These are phyloP conservation scores for Salticus scenicus DNA, from an alignment of 2,888 invertebrate genomes.

Conservation along the genomic window DNA sequence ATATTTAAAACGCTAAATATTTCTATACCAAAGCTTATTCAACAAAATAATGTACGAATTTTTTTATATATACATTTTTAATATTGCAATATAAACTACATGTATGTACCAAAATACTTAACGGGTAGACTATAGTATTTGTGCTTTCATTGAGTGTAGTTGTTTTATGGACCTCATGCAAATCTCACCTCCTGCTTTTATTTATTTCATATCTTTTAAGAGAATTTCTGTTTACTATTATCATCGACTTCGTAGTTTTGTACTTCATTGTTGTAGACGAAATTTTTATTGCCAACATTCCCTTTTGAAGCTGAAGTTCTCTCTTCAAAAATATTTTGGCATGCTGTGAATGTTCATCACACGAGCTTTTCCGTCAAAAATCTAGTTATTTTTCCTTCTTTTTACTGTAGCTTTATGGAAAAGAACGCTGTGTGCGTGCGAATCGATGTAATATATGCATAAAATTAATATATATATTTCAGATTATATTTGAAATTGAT, in stretches of 20 bases:
- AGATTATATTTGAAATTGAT: conserved; percentile 57
- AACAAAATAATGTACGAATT: too few relatives aligned
- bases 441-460: conserved; percentile 56
- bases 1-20: too few relatives aligned
- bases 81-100: too few relatives aligned
- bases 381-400: conserved; percentile 34
- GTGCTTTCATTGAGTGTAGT: not conserved
- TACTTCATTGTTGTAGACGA: conserved; percentile 40
- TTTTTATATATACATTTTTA: too few relatives aligned
- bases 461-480: conserved; percentile 46
- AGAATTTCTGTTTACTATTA: conserved; percentile 22
- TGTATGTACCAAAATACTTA: not conserved
- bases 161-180: not conserved
- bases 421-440: not conserved
- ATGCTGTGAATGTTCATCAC: conserved; percentile 47
- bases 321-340: conserved; percentile 37
- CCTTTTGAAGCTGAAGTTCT: conserved; percentile 30
- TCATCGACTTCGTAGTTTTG: conserved; percentile 44
- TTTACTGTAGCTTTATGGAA: conserved; percentile 4
- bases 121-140: not conserved
- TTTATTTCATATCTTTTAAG: conserved; percentile 21
- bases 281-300: conserved; percentile 55
- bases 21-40: too few relatives aligned
- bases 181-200: conserved; percentile 3
- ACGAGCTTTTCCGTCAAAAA: conserved; percentile 5